Conservation (phyloP, 1,140 invertebrate genomes). For the Metaphire vulgaris region DNA sequence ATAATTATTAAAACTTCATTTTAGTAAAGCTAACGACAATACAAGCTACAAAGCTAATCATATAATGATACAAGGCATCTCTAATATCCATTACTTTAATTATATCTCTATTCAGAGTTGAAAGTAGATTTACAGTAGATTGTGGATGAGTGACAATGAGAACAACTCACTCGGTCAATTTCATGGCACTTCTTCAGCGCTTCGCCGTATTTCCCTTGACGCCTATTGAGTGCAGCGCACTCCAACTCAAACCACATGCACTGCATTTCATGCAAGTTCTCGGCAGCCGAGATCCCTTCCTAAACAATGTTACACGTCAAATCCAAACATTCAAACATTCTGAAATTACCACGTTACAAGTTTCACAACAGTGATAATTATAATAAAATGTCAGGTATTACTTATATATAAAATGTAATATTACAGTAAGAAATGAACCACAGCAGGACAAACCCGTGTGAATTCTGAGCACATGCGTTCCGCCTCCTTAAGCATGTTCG, state of each 20-base stretch:
- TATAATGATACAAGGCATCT: too few relatives aligned
- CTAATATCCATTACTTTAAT: too few relatives aligned
- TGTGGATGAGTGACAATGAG: too few relatives aligned
- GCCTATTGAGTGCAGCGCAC: conserved; percentile 81
- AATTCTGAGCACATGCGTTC: conserved; percentile 97
- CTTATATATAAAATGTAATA: too few relatives aligned
- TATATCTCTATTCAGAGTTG: too few relatives aligned
- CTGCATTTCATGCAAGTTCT: conserved; percentile 99
- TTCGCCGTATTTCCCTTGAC: conserved; percentile 83
- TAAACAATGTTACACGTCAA: conserved; percentile 40
- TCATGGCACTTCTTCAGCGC: conserved; percentile 96
- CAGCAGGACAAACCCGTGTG: conserved; percentile 68
- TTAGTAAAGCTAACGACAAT: too few relatives aligned
- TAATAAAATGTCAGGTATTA: too few relatives aligned
- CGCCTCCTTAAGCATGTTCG: conserved; percentile 84
- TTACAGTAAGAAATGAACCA: too few relatives aligned
- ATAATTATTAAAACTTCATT: too few relatives aligned
- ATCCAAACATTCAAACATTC: background rate
- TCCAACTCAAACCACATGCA: conserved; percentile 99
- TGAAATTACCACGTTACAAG: background rate
- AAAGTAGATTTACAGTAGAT: too few relatives aligned
- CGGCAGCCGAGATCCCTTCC: conserved; percentile 85
- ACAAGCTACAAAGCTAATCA: too few relatives aligned
- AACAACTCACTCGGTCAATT: conserved; percentile 83
- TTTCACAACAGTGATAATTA: background rate